Evolutionary conservation across 2,797 vertebrate species (phyloP).

Genomic region (Gymnothorax reevesii): DNA sequence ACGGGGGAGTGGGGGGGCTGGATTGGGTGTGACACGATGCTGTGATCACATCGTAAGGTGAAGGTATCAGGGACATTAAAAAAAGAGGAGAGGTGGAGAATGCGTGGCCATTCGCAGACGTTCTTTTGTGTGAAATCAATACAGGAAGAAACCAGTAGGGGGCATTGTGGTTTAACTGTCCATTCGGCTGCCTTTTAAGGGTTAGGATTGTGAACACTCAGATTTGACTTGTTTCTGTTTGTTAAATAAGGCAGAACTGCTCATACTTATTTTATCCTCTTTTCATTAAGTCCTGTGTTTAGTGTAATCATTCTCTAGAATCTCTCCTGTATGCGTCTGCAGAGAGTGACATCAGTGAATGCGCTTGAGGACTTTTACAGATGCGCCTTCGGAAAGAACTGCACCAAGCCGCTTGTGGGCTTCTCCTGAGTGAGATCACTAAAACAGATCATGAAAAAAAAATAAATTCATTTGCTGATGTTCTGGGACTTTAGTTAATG

Average conservation of each 20-base stretch:
- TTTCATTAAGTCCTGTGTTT: conserved; percentile 15
- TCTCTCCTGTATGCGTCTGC: neutral
- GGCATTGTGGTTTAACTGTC: conserved; percentile 76
- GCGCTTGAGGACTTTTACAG: neutral
- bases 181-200: conserved; percentile 47
- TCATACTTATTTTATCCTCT: conserved; percentile 26
- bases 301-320: neutral
- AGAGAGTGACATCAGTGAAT: neutral
- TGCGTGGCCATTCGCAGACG: neutral
- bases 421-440: neutral
- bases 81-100: neutral
- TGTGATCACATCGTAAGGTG: neutral
- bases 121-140: conserved; percentile 43
- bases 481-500: neutral
- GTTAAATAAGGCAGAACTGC: conserved; percentile 19
- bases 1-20: neutral
- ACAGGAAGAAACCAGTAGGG: conserved; percentile 70
- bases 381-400: neutral
- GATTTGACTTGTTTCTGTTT: conserved; percentile 28
- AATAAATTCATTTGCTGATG: neutral
- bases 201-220: conserved; percentile 4
- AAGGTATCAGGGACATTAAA: conserved; percentile 28
- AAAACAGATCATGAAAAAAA: neutral
- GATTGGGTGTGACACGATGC: neutral
- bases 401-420: neutral